Evolutionary conservation across 2,797 vertebrate species (phyloP).

Genomic region (Acipenser ruthenus): DNA sequence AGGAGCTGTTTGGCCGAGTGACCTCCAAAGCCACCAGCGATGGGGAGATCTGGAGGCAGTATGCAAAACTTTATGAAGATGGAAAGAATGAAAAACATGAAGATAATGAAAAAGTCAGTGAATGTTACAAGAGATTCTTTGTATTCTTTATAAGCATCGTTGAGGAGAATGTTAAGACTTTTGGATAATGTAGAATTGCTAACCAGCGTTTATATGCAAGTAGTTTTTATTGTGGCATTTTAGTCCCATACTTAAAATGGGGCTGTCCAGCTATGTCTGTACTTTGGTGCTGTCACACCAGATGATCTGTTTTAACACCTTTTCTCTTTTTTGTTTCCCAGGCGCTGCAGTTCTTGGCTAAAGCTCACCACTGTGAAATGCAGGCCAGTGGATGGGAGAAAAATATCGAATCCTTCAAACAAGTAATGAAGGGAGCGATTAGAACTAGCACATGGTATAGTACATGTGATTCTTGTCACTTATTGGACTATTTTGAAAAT

Average conservation of each 20-base stretch:
- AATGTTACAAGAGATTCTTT: no score
- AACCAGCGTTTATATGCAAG: no score
- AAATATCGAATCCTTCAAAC: constrained; percentile 68
- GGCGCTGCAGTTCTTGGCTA: constrained; percentile 81
- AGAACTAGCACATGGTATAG: constrained; percentile 72
- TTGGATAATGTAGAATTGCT: no score
- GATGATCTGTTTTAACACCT: no score
- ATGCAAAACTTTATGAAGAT: constrained; percentile 71
- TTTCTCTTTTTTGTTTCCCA: constrained; percentile 35
- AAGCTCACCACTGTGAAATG: constrained; percentile 82
- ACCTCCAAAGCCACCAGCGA: constrained; percentile 74
- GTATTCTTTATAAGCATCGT: no score
- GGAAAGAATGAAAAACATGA: constrained; percentile 59
- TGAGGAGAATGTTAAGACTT: no score
- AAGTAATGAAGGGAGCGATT: constrained; percentile 67
- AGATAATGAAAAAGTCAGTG: constrained; percentile 78
- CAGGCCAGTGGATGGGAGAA: constrained; percentile 80
- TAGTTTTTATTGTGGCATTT: no score
- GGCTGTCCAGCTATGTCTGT: no score
- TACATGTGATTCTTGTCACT: not conserved
- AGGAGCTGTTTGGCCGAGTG: constrained; percentile 79
- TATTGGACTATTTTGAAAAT: no score
- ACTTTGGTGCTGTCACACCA: no score
- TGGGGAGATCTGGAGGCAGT: constrained; percentile 74
- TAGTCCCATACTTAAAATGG: no score